Evolutionary conservation across 2,888 invertebrate genomes (phyloP), one percentile per base, ranked within the genome.

Genomic region (Tanytarsus gracilentus): DNA sequence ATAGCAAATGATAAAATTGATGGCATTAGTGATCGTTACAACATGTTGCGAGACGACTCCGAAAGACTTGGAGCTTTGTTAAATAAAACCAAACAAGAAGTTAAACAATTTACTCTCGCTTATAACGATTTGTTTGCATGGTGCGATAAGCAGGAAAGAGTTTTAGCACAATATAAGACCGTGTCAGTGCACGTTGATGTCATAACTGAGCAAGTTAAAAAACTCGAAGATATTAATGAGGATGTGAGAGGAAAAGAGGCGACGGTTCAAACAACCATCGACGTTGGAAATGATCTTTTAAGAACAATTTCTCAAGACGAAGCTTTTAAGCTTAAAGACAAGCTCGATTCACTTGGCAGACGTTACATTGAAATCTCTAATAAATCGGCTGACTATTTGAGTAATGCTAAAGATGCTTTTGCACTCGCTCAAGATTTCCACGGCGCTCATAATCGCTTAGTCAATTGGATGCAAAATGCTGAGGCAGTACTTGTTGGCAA

Each of bases 381-480:
- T 21, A 82, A 85, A 26, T 90, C 91, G 1, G 85, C 90, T 0
- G 91, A 93, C 68, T 75, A 90, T 53, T 73, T 93, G 49, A 83
- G 87, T 69, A 82, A 87, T 62, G 88, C 92, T 0, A 87, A 92
- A 58, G 87, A 93, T 69, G 92, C 96, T 0, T 72, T 99, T 65
- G 97, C 97, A 2, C 73, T 98, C 51, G 94, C 96, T 1, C 90
- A 95, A 68, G 90, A 92, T 70, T 89, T 98, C 79, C 91, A 94
- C 69, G 88, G 88, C 64, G 86, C 88, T 51, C 96, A 97, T 73
- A 87, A 83, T 66, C 80, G 83, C 51, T 76, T 98, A 11, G 84
- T 91, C 53, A 90, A 94, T 66, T 97, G 97, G 96, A 89, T 98
- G 86, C 84, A 90, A 64, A 85, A 83, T 4, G 92, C 97, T 0